Evolutionary conservation across 2,888 invertebrate species (phyloP).

Genomic region (Aphidius colemani): DNA sequence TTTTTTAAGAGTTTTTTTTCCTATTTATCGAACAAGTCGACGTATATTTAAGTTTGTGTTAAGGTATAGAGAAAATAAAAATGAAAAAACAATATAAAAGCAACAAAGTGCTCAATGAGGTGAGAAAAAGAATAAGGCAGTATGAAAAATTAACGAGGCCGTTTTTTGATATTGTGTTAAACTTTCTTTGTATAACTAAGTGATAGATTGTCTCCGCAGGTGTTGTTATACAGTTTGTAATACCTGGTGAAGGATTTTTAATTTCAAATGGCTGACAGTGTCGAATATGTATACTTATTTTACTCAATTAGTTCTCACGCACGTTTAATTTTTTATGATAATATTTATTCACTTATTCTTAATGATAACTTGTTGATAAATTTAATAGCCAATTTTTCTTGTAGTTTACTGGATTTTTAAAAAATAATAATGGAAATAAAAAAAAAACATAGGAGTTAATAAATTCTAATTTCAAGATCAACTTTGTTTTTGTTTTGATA

Average conservation of each 20-base stretch:
- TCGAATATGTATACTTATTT: constrained; percentile 11
- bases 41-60: neutral
- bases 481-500: no score
- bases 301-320: constrained; percentile 15
- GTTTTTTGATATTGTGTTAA: constrained; percentile 52
- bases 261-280: constrained; percentile 23
- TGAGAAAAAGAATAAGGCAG: constrained; percentile 37
- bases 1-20: no score
- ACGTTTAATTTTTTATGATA: neutral
- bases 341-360: no score
- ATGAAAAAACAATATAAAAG: constrained; percentile 19
- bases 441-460: no score
- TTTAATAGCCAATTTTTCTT: no score
- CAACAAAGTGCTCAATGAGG: constrained; percentile 11
- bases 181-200: constrained; percentile 48
- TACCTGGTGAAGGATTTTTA: constrained; percentile 31
- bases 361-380: no score
- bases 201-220: constrained; percentile 47
- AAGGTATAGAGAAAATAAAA: neutral
- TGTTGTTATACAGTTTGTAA: constrained; percentile 22
- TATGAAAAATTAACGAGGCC: constrained; percentile 54
- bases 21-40: constrained; percentile 6
- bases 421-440: no score
- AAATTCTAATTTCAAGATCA: no score
- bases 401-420: no score